Conservation (phyloP, 1,140 invertebrate species). For the Zaprionus inermis region DNA sequence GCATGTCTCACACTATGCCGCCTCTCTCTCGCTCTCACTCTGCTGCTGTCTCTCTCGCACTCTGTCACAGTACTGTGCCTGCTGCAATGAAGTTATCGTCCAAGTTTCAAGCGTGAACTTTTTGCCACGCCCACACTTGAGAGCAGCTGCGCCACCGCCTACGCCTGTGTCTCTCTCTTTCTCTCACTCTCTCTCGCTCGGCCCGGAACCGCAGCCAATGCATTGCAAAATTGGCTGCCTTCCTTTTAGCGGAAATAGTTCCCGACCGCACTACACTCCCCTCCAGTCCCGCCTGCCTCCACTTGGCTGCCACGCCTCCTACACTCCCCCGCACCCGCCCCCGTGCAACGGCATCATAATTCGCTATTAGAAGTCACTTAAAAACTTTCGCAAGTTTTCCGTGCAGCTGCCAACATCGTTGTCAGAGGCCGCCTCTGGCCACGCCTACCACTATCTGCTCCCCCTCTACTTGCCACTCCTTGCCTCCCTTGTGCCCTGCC, state of each 20-base stretch:
- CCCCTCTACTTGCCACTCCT: not conserved
- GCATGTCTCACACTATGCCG: constrained; percentile 29
- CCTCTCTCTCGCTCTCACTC: constrained; percentile 4
- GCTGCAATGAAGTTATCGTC: constrained; percentile 76
- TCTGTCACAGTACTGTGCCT: constrained; percentile 34
- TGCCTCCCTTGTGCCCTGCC: constrained; percentile 1
- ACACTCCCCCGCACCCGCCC: not conserved
- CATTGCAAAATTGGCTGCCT: constrained; percentile 63
- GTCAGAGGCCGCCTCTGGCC: constrained; percentile 57
- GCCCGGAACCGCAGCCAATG: constrained; percentile 46
- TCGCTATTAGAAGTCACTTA: constrained; percentile 81
- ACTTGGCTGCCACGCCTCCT: constrained; percentile 1
- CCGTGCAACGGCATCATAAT: constrained; percentile 65
- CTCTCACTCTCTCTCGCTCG: no score
- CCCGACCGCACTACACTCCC: not conserved
- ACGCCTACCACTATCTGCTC: constrained; percentile 29
- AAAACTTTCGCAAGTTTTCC: constrained; percentile 76
- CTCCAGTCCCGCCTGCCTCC: constrained; percentile 14
- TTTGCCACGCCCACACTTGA: constrained; percentile 47
- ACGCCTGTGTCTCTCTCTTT: not conserved
- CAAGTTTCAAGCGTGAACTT: constrained; percentile 81
- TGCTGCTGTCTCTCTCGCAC: not conserved
- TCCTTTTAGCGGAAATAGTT: constrained; percentile 36
- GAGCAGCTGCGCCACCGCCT: not conserved
- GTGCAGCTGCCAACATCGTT: constrained; percentile 79